These are phyloP conservation scores for Limanda limanda DNA, from an alignment of 2,113 vertebrate species.

Conservation along the genomic window DNA sequence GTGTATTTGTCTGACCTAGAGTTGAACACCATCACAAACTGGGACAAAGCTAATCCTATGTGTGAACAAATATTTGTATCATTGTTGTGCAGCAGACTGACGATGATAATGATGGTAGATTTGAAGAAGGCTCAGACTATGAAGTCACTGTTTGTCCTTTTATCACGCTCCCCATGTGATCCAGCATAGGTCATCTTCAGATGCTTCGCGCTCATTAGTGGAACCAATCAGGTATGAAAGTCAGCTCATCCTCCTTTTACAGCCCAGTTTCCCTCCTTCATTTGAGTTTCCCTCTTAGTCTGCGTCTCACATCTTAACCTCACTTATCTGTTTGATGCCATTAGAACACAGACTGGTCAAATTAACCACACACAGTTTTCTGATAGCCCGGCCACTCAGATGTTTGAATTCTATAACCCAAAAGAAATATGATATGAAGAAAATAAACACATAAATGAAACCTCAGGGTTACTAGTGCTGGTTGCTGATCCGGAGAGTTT, in stretches of 20 bases:
- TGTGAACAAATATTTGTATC: background rate
- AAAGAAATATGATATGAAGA: background rate
- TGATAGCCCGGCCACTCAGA: background rate
- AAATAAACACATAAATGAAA: background rate
- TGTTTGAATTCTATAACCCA: background rate
- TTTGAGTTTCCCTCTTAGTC: no score
- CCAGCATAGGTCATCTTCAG: constrained; percentile 27
- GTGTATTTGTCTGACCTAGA: no score
- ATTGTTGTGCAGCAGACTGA: background rate
- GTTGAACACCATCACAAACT: no score
- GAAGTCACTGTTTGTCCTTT: background rate
- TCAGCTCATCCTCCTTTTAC: constrained; percentile 11
- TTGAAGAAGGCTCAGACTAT: background rate
- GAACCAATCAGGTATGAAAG: constrained; percentile 41
- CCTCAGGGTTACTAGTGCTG: background rate
- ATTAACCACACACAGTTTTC: background rate
- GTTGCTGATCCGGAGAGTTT: background rate
- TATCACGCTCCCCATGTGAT: constrained; percentile 6
- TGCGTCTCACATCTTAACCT: no score
- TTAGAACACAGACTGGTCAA: no score
- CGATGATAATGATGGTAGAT: background rate
- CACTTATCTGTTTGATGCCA: background rate
- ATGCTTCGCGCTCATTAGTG: constrained; percentile 33
- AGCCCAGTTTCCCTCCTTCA: background rate
- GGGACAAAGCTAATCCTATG: no score